Percentiles rank a stretch among this genome's conserved stretches.
These are phyloP conservation scores for Squalus acanthias DNA, from an alignment of 2,797 vertebrate species.

Conservation along the genomic window DNA sequence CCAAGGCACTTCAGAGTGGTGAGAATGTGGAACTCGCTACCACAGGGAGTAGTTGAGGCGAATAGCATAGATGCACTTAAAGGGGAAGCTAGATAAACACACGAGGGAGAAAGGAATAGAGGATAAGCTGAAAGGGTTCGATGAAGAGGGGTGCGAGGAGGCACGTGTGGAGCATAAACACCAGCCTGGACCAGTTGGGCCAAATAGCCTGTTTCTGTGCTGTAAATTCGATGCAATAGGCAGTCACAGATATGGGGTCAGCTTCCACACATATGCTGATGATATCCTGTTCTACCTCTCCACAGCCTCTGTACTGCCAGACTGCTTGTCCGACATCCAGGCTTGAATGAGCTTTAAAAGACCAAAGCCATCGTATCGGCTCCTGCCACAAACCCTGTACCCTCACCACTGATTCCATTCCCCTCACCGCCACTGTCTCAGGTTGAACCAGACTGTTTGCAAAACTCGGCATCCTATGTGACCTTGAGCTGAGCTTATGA, in stretches of 20 bases:
- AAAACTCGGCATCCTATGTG: too few relatives aligned
- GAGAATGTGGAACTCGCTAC: not conserved
- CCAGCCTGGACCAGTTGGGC: not conserved
- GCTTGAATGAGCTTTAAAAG: not conserved
- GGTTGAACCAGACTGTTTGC: not conserved
- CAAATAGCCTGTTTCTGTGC: not conserved
- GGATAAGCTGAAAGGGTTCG: not conserved
- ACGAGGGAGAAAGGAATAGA: not conserved
- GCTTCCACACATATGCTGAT: not conserved
- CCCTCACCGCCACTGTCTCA: not conserved
- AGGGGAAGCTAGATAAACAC: not conserved
- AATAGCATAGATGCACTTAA: not conserved
- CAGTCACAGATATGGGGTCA: not conserved
- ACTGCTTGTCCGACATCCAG: not conserved
- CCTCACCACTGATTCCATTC: not conserved
- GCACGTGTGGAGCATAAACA: not conserved
- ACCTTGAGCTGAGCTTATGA: too few relatives aligned
- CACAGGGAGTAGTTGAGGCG: not conserved
- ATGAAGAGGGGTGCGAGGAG: too few relatives aligned
- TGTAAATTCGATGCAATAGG: too few relatives aligned
- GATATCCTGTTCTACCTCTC: not conserved
- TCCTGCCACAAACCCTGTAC: not conserved
- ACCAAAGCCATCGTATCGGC: not conserved
- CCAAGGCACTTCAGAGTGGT: not conserved
- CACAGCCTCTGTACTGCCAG: not conserved